Conservation (phyloP, 2,888 invertebrate genomes). For the Pollenia amentaria region DNA sequence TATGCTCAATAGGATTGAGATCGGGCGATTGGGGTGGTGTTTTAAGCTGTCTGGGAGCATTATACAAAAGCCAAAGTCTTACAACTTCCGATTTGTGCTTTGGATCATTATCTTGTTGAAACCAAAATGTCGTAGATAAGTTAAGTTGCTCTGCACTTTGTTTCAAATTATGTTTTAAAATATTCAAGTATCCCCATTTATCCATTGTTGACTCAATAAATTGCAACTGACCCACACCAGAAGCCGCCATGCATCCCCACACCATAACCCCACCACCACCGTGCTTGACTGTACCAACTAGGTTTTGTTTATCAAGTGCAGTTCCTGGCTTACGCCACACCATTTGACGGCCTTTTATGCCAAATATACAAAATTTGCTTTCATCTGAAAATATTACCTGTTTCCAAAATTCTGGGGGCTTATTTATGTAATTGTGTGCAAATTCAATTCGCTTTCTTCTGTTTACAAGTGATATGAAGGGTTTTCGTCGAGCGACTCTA, state of each 20-base stretch:
- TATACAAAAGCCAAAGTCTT: neutral
- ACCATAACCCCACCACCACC: constrained; percentile 43
- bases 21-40: too few species aligned
- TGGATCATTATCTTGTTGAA: constrained; percentile 28
- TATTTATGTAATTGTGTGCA: constrained; percentile 22
- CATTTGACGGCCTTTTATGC: constrained; percentile 20
- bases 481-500: constrained; percentile 6
- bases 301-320: constrained; percentile 64
- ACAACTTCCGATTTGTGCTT: too few species aligned
- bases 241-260: too few species aligned
- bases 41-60: too few species aligned
- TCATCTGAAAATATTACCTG: constrained; percentile 17
- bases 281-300: constrained; percentile 24
- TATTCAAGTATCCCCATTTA: too few species aligned
- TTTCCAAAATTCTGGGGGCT: constrained; percentile 37
- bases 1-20: too few species aligned
- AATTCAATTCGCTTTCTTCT: constrained; percentile 11
- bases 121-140: too few species aligned
- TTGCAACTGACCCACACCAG: too few species aligned
- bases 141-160: too few species aligned
- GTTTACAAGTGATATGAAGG: constrained; percentile 17
- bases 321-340: constrained; percentile 32
- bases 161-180: too few species aligned
- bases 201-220: too few species aligned
- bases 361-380: constrained; percentile 41